Conservation (phyloP, 92 coral and sea anemone genomes). For the Parazoanthus darwini region DNA sequence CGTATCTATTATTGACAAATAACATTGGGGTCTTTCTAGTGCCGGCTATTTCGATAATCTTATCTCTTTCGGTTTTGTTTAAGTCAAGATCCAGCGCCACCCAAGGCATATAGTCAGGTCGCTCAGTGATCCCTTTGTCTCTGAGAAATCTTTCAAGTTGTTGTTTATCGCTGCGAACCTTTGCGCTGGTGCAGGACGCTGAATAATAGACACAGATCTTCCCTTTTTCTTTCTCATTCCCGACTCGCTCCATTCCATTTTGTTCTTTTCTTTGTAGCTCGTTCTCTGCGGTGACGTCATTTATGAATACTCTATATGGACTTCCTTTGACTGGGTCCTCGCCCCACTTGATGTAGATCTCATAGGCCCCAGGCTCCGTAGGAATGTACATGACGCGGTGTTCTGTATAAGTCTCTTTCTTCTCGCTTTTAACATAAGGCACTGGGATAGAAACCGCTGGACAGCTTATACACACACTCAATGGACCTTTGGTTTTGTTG, state of each 20-base stretch:
- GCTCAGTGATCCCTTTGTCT: constrained; percentile 70
- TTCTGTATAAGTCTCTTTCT: constrained; percentile 67
- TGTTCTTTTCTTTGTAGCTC: constrained; percentile 19
- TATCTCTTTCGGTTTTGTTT: constrained; percentile 75
- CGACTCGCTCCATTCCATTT: constrained; percentile 34
- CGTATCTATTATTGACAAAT: constrained; percentile 76
- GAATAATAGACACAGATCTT: constrained; percentile 86
- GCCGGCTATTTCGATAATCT: constrained; percentile 82
- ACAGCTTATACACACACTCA: constrained; percentile 99
- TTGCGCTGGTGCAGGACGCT: constrained; percentile 80
- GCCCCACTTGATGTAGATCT: constrained; percentile 96
- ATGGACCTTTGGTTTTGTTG: constrained; percentile 89
- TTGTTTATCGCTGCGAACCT: constrained; percentile 73
- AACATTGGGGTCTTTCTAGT: constrained; percentile 88
- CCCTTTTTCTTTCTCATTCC: constrained; percentile 65
- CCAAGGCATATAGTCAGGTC: constrained; percentile 72
- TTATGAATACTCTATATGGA: constrained; percentile 86
- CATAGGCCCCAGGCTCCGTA: constrained; percentile 93
- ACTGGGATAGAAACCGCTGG: constrained; percentile 99
- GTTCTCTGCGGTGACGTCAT: constrained; percentile 61
- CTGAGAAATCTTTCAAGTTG: constrained; percentile 71
- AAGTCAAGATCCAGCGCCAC: constrained; percentile 87
- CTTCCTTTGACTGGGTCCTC: constrained; percentile 78
- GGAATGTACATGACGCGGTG: constrained; percentile 93
- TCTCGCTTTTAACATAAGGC: constrained; percentile 92